Percentiles rank a stretch among this genome's conserved stretches.
Conservation (phyloP, 2,888 invertebrate genomes). For the Diarsia mendica region DNA sequence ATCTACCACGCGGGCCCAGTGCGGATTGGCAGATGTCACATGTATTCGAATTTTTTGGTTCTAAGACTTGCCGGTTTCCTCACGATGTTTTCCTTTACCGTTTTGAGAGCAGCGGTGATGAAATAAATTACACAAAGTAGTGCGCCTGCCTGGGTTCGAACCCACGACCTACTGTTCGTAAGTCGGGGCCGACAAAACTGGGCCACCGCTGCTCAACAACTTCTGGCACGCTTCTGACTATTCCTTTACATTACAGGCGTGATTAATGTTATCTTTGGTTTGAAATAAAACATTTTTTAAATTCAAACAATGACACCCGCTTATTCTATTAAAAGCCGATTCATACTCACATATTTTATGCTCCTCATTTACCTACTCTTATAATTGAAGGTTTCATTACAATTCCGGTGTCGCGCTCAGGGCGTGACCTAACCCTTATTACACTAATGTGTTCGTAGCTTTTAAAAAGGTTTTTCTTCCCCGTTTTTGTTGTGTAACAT, state of each 20-base stretch:
- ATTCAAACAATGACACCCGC: not conserved
- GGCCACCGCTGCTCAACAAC: too few relatives aligned
- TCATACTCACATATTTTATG: slow-evolving; percentile 49
- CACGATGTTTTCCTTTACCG: too few relatives aligned
- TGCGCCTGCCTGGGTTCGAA: too few relatives aligned
- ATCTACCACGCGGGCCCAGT: too few relatives aligned
- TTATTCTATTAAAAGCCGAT: not conserved
- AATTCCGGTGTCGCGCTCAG: slow-evolving; percentile 73
- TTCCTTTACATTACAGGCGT: too few relatives aligned
- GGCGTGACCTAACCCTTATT: slow-evolving; percentile 77
- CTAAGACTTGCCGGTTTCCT: too few relatives aligned
- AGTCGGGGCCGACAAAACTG: too few relatives aligned
- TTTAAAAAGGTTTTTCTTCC: slow-evolving; percentile 63
- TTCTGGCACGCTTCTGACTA: not conserved
- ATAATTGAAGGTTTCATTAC: slow-evolving; percentile 73
- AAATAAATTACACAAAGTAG: too few relatives aligned
- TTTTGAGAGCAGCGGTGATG: too few relatives aligned
- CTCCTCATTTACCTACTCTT: slow-evolving; percentile 47
- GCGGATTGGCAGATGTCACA: too few relatives aligned
- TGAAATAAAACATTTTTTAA: not conserved
- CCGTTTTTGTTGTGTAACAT: slow-evolving; percentile 37
- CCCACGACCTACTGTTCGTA: too few relatives aligned
- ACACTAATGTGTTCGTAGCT: slow-evolving; percentile 77
- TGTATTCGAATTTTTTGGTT: too few relatives aligned
- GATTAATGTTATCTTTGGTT: not conserved